Base-by-base conservation (phyloP, 1,140 invertebrate species). In the Drosophila lowei region DNA sequence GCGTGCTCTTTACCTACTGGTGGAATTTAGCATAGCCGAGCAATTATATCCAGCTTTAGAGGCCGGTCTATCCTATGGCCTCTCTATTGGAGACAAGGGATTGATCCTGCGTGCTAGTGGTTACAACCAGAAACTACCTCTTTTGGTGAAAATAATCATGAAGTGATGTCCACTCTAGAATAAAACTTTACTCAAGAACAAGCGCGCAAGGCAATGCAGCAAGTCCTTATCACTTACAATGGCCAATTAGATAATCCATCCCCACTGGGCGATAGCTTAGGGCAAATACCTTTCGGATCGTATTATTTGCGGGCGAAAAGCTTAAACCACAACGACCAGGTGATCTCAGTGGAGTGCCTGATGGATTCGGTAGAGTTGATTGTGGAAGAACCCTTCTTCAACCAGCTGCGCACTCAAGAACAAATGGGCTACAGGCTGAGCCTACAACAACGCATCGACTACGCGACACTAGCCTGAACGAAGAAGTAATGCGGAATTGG, bases 381-480 rank as follows among this genome's bases (percentile, higher is more conserved):
- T 44, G 95, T 96, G 92, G 95, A 96, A 85, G 97, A 98, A 92
- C 97, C 97, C 0, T 93, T 97, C 34, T 99, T 98, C 91, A 95
- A 98, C 92, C 93, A 94, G 16, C 92, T 99, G 1, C 93, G 98
- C 67, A 98, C 97, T 0, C 94, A 97, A 89, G 97, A 98, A 91
- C 97, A 98, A 90, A 92, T 99, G 9, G 97, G 97, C 0, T 98
- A 98, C 89, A 93, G 94, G 70, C 95, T 98, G 6, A 95, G 92
- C 64, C 94, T 94, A 73, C 92, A 92, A 46, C 84, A 94, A 46
- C 92, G 93, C 6, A 93, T 95, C 50, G 95, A 94, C 1, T 94
- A 93, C 73, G 95, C 2, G 96, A 97, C 90, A 92, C 95, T 34
- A 94, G 95, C 62, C 90, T 97, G 6, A 93, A 94, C 46, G 95